These are phyloP conservation scores for Scaptomyza parva DNA, from an alignment of 2,888 invertebrate species.

Conservation along the genomic window DNA sequence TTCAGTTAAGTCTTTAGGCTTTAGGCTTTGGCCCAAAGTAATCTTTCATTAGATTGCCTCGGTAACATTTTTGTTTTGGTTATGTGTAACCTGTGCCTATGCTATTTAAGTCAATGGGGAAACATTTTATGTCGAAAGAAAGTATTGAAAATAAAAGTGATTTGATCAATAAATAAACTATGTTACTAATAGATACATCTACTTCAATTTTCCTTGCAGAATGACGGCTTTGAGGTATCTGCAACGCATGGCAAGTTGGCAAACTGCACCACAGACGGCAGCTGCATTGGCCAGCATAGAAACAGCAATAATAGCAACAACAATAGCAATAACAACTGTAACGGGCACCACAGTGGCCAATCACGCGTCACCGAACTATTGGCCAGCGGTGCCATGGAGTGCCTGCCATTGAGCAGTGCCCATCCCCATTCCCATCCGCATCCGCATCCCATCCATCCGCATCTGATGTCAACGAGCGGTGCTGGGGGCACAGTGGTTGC, in stretches of 20 bases:
- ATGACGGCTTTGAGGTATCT: constrained; percentile 75
- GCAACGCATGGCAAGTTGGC: constrained; percentile 62
- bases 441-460: constrained; percentile 48
- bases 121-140: not conserved
- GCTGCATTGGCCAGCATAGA: constrained; percentile 61
- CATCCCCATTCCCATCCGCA: constrained; percentile 27
- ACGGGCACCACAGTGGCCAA: constrained; percentile 41
- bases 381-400: constrained; percentile 88
- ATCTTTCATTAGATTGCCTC: not conserved
- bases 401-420: constrained; percentile 89
- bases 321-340: constrained; percentile 38
- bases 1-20: constrained; percentile 12
- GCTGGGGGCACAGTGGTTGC: constrained; percentile 55
- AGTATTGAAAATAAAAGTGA: not conserved
- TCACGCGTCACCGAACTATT: constrained; percentile 18
- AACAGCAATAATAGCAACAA: constrained; percentile 41
- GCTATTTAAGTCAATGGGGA: not conserved
- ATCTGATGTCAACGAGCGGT: constrained; percentile 34
- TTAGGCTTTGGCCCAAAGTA: not conserved
- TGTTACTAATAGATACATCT: not conserved
- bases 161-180: not conserved
- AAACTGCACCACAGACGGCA: constrained; percentile 57
- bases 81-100: not conserved
- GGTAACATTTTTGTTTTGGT: not conserved
- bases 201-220: constrained; percentile 57